Base-by-base conservation (phyloP, 2,113 vertebrate species). In the Rallus limicola region DNA sequence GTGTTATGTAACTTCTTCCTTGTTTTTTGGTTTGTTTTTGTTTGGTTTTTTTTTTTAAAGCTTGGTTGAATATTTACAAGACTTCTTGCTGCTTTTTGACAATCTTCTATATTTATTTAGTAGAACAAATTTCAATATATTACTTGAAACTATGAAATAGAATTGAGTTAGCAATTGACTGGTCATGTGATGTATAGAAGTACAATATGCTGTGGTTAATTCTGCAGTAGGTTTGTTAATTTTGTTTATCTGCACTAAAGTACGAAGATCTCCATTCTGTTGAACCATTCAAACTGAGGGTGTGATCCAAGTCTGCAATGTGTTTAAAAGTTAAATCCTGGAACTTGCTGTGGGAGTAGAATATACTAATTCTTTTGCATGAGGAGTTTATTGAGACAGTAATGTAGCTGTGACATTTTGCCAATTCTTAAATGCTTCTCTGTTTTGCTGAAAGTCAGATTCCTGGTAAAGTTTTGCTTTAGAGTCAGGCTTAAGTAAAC, bases 11-110 rank as follows among this genome's bases (percentile, higher is more conserved):
- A 96, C 91, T 97, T 97, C 93, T 55, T 16, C n/a, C 24, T 84
- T 46, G 60, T 46, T 62, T 80, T 28, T 48, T 92, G 26, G 24
- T 81, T 69, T 70, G 8, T 62, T 55, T 44, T 70, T 50, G 25
- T 8, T 53, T 26, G 7, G 26, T 62, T 62, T 62, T 76, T 97
- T 97, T 96, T 96, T 93, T 85, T 29, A 29, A 91, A 95, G 92
- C 96, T 98, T 97, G 95, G 92, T 97, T 97, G 93, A 94, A 36
- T 97, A 96, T 96, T 96, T 98, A 97, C 94, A 91, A 94, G 96
- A 97, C 91, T 94, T 98, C 97, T 98, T 99, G 98, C 98, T 99
- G 98, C 98, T 98, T 98, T 98, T 98, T 98, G 99, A 99, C 99
- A 99, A 99, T 99, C 99, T 98, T 95, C 93, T 98, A 94, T 98